Evolutionary conservation across 2,797 vertebrate species (phyloP).

Genomic region (Alosa sapidissima): DNA sequence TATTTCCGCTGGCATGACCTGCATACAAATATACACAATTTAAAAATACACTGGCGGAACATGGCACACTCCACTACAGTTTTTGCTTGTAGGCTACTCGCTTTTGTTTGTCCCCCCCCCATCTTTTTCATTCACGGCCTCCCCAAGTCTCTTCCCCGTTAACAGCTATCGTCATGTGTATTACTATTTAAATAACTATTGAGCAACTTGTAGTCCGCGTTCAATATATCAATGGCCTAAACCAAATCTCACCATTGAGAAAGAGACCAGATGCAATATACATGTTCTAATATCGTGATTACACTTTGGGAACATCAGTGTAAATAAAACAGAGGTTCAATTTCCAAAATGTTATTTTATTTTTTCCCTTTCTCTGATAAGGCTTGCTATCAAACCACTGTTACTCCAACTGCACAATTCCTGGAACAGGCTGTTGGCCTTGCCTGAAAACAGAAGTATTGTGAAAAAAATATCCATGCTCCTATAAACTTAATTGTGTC

Average conservation of each 20-base stretch:
- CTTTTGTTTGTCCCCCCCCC: background rate
- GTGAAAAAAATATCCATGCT: background rate
- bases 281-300: background rate
- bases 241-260: slow-evolving; percentile 56
- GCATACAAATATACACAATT: background rate
- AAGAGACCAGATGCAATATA: background rate
- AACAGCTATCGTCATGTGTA: slow-evolving; percentile 54
- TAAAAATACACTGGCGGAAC: background rate
- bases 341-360: slow-evolving; percentile 9
- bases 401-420: background rate
- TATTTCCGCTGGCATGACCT: background rate
- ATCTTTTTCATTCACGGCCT: background rate
- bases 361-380: background rate
- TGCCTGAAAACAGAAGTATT: background rate
- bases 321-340: background rate
- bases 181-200: slow-evolving; percentile 58
- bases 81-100: background rate
- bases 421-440: background rate
- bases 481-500: background rate
- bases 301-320: background rate
- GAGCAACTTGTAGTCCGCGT: slow-evolving; percentile 62
- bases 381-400: background rate
- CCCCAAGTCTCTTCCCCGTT: background rate
- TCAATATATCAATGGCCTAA: slow-evolving; percentile 66
- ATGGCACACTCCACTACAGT: background rate